Percentiles rank a stretch among this genome's conserved stretches.
Evolutionary conservation across 2,888 invertebrate genomes (phyloP).

Genomic region (Ophion ventricosus): DNA sequence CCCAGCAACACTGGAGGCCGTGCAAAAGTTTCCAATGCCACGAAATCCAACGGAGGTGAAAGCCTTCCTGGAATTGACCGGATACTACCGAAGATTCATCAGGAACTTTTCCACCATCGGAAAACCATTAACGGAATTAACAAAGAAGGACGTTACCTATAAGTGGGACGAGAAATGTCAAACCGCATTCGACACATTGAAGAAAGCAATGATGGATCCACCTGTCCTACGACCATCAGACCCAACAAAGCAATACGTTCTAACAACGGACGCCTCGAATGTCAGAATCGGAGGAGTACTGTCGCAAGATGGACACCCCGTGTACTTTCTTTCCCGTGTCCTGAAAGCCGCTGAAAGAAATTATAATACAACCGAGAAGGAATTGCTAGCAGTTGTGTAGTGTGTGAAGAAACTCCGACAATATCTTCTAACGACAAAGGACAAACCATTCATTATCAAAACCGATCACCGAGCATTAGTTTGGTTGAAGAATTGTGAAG

Average conservation of each 20-base stretch:
- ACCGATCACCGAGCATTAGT: constrained; percentile 59
- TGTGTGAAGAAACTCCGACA: constrained; percentile 57
- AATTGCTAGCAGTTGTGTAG: constrained; percentile 52
- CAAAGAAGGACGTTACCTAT: constrained; percentile 14
- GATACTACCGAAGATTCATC: constrained; percentile 69
- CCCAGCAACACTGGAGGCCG: constrained; percentile 63
- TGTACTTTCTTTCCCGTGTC: constrained; percentile 75
- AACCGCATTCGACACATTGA: constrained; percentile 20
- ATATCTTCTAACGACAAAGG: constrained; percentile 54
- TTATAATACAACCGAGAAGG: constrained; percentile 29
- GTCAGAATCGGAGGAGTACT: constrained; percentile 25
- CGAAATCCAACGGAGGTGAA: constrained; percentile 66
- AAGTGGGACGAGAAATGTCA: constrained; percentile 26
- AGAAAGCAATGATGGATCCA: constrained; percentile 16
- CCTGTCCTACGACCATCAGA: neutral
- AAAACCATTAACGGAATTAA: constrained; percentile 38
- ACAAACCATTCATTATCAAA: constrained; percentile 54
- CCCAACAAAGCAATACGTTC: constrained; percentile 8
- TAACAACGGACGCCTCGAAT: constrained; percentile 24
- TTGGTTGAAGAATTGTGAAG: constrained; percentile 62
- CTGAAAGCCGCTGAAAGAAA: constrained; percentile 52
- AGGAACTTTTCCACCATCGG: constrained; percentile 60
- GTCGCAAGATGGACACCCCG: constrained; percentile 72
- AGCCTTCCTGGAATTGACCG: constrained; percentile 66
- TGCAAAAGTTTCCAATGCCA: constrained; percentile 65